These are phyloP conservation scores for Copidosoma floridanum DNA, from an alignment of 1,140 invertebrate species.

Conservation along the genomic window DNA sequence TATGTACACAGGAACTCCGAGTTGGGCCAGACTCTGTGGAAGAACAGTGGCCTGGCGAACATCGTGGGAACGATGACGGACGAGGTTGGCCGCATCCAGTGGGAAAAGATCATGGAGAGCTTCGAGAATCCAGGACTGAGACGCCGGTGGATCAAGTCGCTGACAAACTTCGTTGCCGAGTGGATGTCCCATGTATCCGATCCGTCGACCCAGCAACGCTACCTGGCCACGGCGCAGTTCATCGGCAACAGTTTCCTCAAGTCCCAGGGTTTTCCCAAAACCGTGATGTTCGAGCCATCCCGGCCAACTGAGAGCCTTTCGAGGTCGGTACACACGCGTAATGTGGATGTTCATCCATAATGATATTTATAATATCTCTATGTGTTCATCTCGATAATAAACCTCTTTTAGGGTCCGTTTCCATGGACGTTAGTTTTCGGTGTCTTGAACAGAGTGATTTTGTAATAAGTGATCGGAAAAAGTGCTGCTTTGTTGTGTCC, in stretches of 20 bases:
- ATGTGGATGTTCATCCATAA: too few species aligned
- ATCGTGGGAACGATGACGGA: slow-evolving; percentile 64
- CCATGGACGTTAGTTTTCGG: too few species aligned
- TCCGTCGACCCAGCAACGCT: slow-evolving; percentile 72
- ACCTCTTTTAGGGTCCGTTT: too few species aligned
- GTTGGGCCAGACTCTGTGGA: slow-evolving; percentile 69
- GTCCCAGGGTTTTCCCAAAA: slow-evolving; percentile 71
- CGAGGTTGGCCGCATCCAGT: slow-evolving; percentile 66
- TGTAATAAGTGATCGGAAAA: too few species aligned
- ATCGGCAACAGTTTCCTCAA: slow-evolving; percentile 75
- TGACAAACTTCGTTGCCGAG: slow-evolving; percentile 72
- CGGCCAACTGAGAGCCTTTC: slow-evolving; percentile 67
- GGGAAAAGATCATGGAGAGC: slow-evolving; percentile 69
- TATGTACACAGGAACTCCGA: slow-evolving; percentile 64
- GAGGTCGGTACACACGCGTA: slow-evolving; percentile 45
- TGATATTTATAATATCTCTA: too few species aligned
- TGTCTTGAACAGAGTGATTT: too few species aligned
- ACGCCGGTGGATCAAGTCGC: slow-evolving; percentile 72
- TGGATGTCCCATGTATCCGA: slow-evolving; percentile 73
- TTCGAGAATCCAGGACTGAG: slow-evolving; percentile 76
- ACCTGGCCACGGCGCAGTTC: slow-evolving; percentile 67
- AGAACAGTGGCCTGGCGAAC: slow-evolving; percentile 68
- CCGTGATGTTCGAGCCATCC: slow-evolving; percentile 67
- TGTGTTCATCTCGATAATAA: too few species aligned
- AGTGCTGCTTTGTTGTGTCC: too few species aligned